Evolutionary conservation across 2,113 vertebrate genomes (phyloP).

Genomic region (Engystomops pustulosus): DNA sequence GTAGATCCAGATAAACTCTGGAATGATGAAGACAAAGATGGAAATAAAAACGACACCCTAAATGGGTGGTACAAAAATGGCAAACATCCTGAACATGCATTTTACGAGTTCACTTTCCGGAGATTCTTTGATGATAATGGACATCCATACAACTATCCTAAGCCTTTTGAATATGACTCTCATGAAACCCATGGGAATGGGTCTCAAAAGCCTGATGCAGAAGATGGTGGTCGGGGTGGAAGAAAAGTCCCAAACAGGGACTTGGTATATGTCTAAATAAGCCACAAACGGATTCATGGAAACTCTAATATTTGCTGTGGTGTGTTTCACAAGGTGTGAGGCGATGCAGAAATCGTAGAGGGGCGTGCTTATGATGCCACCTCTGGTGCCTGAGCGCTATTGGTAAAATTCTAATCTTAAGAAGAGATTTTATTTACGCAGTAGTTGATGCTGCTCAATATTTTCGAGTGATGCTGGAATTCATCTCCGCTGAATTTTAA

Average conservation of each 20-base stretch:
- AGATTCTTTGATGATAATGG: slow-evolving; percentile 98
- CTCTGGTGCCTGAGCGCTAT: not conserved
- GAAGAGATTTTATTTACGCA: slow-evolving; percentile 20
- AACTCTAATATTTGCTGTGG: not conserved
- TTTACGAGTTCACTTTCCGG: slow-evolving; percentile 97
- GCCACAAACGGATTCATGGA: slow-evolving; percentile 13
- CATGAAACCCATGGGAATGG: slow-evolving; percentile 77
- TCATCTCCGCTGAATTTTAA: not conserved
- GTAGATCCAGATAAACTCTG: slow-evolving; percentile 97
- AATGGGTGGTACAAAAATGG: slow-evolving; percentile 94
- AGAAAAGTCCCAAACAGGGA: slow-evolving; percentile 78
- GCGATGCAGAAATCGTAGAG: slow-evolving; percentile 53
- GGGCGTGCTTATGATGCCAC: slow-evolving; percentile 51
- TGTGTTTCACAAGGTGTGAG: not conserved
- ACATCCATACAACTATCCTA: slow-evolving; percentile 96
- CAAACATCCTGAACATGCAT: slow-evolving; percentile 96
- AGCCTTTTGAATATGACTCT: slow-evolving; percentile 90
- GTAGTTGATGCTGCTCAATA: not conserved
- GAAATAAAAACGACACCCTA: slow-evolving; percentile 88
- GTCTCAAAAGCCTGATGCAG: slow-evolving; percentile 70
- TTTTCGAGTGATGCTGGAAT: slow-evolving; percentile 9
- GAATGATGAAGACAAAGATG: slow-evolving; percentile 86
- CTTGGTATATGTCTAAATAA: slow-evolving; percentile 89
- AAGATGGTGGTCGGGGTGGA: slow-evolving; percentile 68
- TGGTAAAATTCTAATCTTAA: not conserved